These are phyloP conservation scores for Oenanthe melanoleuca DNA, from an alignment of 2,113 vertebrate species.

Conservation along the genomic window DNA sequence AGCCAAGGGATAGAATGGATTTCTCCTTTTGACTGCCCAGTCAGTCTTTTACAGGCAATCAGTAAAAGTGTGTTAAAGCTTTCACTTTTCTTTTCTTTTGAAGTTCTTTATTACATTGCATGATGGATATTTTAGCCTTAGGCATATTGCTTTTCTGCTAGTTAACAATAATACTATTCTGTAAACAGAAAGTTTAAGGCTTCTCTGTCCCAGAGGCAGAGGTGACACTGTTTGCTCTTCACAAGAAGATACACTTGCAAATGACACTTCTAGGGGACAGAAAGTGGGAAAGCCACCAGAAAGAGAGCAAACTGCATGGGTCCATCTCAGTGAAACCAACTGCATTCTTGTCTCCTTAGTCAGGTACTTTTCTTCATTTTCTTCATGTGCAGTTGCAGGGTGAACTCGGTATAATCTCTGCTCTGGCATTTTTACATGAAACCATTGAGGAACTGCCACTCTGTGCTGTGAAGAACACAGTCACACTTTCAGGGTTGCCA, in stretches of 20 bases:
- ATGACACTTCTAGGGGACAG: not conserved
- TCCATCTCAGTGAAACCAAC: not conserved
- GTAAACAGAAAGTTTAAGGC: not conserved
- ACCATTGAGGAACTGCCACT: not conserved
- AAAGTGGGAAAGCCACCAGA: not conserved
- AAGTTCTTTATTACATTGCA: not conserved
- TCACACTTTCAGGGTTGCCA: not conserved
- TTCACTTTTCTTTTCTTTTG: not conserved
- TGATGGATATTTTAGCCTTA: not conserved
- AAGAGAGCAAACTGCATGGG: not conserved
- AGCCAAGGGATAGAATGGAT: not conserved
- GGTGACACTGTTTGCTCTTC: not conserved
- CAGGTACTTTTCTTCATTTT: not conserved
- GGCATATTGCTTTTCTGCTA: not conserved
- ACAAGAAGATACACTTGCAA: not conserved
- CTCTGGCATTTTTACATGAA: not conserved
- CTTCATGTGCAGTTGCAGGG: not conserved
- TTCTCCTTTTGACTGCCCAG: not conserved
- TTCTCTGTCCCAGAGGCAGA: not conserved
- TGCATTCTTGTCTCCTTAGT: not conserved
- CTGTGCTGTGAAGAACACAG: not conserved
- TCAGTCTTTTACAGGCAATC: not conserved
- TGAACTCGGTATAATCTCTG: not conserved
- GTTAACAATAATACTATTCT: not conserved
- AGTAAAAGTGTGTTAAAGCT: not conserved